Conservation (phyloP, 64 coral and sea anemone genomes). For the Anthopleura sola region DNA sequence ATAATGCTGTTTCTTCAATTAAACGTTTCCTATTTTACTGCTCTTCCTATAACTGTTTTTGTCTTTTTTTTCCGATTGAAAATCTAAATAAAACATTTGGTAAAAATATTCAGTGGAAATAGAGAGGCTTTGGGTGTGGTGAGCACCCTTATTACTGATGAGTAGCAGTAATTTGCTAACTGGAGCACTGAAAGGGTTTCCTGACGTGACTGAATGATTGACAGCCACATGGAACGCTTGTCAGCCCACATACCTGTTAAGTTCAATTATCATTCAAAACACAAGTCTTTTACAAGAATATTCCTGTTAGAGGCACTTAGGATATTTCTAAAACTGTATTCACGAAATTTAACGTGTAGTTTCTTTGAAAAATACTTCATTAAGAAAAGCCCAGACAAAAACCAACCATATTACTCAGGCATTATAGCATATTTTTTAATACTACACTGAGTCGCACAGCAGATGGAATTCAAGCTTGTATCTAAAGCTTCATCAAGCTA, state of each 20-base stretch:
- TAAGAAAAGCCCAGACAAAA: not conserved
- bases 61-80: not conserved
- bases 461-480: not conserved
- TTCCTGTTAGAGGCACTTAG: not conserved
- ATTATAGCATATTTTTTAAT: not conserved
- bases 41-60: not conserved
- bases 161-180: not conserved
- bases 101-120: not conserved
- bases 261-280: conserved; percentile 11
- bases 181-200: not conserved
- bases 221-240: not conserved
- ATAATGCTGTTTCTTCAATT: not conserved
- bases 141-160: not conserved
- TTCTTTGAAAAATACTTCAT: not conserved
- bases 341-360: not conserved
- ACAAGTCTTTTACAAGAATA: not conserved
- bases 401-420: not conserved
- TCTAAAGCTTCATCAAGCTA: not conserved
- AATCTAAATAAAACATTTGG: not conserved
- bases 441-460: not conserved
- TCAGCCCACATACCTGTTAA: not conserved
- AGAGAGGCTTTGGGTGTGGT: not conserved
- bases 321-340: not conserved
- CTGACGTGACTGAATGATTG: conserved; percentile 1
- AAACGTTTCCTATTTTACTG: not conserved